A percentile compares a stretch with the other conserved stretches of the same genome.
These are phyloP conservation scores for Archips xylosteana DNA, from an alignment of 2,888 invertebrate species.

Conservation along the genomic window DNA sequence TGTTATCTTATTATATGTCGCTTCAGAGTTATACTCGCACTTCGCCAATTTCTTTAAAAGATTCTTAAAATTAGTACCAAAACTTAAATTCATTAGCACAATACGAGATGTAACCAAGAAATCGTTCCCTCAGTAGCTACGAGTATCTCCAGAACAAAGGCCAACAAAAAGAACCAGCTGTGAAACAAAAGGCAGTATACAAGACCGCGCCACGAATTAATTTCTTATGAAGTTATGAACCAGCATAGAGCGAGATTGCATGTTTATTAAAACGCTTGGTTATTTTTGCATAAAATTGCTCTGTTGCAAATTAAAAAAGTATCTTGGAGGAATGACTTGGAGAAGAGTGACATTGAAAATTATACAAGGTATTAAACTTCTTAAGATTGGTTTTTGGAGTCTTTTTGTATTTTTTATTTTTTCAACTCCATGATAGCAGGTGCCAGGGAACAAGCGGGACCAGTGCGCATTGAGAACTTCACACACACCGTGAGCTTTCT, in stretches of 20 bases:
- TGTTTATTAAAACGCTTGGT: neutral
- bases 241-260: constrained; percentile 1
- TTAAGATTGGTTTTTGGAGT: too few species aligned
- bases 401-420: neutral
- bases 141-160: constrained; percentile 5
- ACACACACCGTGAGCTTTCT: too few species aligned
- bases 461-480: too few species aligned
- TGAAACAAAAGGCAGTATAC: constrained; percentile 1
- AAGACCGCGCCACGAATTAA: constrained; percentile 7
- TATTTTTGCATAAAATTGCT: neutral
- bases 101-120: constrained; percentile 3
- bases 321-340: neutral
- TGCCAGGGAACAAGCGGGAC: too few species aligned
- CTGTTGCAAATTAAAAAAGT: neutral
- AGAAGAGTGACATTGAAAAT: neutral
- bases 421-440: too few species aligned
- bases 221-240: constrained; percentile 7
- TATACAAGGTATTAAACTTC: too few species aligned
- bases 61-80: neutral
- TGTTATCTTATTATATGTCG: too few species aligned
- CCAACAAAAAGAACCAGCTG: neutral
- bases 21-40: too few species aligned
- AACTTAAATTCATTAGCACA: neutral
- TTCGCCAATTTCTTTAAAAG: too few species aligned
- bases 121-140: neutral